phyloP scores from a whole-genome alignment of 2,888 invertebrate genomes.

The Drosophila mayaguana region DNA sequence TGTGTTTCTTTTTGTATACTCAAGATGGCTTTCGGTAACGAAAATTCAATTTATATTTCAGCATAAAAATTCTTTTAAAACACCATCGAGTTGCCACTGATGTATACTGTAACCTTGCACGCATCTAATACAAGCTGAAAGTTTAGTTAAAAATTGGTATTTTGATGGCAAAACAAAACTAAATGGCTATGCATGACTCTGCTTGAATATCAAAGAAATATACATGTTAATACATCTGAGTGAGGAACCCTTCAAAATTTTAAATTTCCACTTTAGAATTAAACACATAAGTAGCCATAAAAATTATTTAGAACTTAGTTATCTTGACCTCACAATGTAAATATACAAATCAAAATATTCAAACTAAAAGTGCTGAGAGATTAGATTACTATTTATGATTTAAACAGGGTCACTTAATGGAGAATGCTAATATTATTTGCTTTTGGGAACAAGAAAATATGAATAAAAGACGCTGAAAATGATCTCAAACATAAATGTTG shows the following conservation, averaged over 20 bases:
- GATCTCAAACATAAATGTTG: neutral
- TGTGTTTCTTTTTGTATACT: constrained; percentile 43
- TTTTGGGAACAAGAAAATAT: neutral
- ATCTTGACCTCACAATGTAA: neutral
- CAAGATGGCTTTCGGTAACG: constrained; percentile 48
- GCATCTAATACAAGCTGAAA: constrained; percentile 5
- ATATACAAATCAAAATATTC: neutral
- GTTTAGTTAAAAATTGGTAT: constrained; percentile 17
- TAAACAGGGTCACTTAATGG: neutral
- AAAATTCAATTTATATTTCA: constrained; percentile 60
- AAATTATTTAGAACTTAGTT: neutral
- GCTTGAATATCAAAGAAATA: neutral
- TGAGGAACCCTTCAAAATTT: neutral
- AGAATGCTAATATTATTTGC: neutral
- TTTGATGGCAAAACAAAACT: constrained; percentile 11
- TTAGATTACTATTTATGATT: neutral
- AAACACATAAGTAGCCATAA: neutral
- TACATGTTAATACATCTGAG: neutral
- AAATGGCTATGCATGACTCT: neutral
- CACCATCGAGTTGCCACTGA: constrained; percentile 24
- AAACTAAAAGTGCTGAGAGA: neutral
- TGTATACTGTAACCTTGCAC: constrained; percentile 8
- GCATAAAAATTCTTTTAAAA: constrained; percentile 55
- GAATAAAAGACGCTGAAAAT: constrained; percentile 1
- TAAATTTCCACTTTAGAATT: neutral